phyloP scores from a whole-genome alignment of 1,140 invertebrate genomes.

The Drosophila littoralis region DNA sequence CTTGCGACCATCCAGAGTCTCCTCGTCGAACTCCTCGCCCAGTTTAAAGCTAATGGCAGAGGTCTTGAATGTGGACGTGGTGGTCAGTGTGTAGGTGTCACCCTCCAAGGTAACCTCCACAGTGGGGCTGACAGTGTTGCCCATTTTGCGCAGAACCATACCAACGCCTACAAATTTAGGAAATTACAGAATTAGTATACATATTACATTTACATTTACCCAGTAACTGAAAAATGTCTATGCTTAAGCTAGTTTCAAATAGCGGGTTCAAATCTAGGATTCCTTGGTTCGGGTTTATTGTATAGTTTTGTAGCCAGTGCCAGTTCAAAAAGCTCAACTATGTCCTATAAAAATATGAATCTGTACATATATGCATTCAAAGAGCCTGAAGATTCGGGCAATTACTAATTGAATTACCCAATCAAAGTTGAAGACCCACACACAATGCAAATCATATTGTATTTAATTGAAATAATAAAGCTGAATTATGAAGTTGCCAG shows the following conservation, averaged over 20 bases:
- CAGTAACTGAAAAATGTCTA: too few relatives aligned
- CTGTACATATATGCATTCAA: slow-evolving; percentile 2
- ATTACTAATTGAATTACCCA: slow-evolving; percentile 72
- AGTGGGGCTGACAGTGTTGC: slow-evolving; percentile 89
- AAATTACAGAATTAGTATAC: neutral
- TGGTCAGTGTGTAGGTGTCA: slow-evolving; percentile 89
- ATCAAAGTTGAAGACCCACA: slow-evolving; percentile 66
- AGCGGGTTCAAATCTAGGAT: too few relatives aligned
- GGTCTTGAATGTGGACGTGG: slow-evolving; percentile 93
- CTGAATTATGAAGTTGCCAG: slow-evolving; percentile 66
- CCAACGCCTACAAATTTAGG: slow-evolving; percentile 88
- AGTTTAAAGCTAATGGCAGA: slow-evolving; percentile 91
- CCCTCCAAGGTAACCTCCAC: slow-evolving; percentile 89
- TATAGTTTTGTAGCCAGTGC: too few relatives aligned
- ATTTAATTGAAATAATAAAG: slow-evolving; percentile 82
- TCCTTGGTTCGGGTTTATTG: too few relatives aligned
- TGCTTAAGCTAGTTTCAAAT: neutral
- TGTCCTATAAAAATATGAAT: neutral
- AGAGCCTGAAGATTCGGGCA: slow-evolving; percentile 36
- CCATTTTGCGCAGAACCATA: slow-evolving; percentile 90
- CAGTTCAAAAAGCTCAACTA: too few relatives aligned
- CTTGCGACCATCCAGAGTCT: slow-evolving; percentile 92
- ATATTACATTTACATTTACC: too few relatives aligned
- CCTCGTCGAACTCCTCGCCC: slow-evolving; percentile 93
- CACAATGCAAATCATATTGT: slow-evolving; percentile 79